Base-by-base conservation (phyloP, 1,140 invertebrate species). In the Zophobas atratus region DNA sequence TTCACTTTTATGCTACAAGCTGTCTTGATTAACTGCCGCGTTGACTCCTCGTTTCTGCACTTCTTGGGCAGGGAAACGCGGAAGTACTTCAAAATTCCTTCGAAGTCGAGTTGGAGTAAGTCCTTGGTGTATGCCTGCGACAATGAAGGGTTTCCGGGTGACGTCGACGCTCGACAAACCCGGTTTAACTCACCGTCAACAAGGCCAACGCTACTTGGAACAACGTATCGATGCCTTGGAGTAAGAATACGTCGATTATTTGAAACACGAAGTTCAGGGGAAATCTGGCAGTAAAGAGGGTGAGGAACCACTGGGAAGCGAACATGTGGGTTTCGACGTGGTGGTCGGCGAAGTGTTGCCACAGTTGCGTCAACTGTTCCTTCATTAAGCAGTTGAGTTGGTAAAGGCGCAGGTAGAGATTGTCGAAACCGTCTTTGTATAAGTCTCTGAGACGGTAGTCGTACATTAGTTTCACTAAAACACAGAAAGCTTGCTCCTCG, bases 231-330 rank as follows among this genome's bases (percentile, higher is more conserved):
- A 97, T 92, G 38, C 97, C 97, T 91, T 97, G 94, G 36, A 97
- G 89, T 3, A 99, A 90, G 87, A 99, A 99, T 41, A 99, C 92
- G 85, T 99, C 98, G 33, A 99, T 89, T 75, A 99, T 98, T 85
- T 97, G 96, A 88, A 99, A 99, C 6, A 99, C 99, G 86, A 99
- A 94, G 86, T 95, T 96, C 0, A 99, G 89, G 1, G 98, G 98
- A 88, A 99, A 99, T 85, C 99, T 95, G 8, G 98, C 98, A 1
- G 98, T 99, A 88, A 98, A 99, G 6, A 99, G 88, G 0, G 98
- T 99, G 34, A 99, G 92, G 89, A 99, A 99, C 99, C 99, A 99
- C 89, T 99, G 98, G 41, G 96, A 97, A 34, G 98, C 98, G 88
- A 97, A 99, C 98, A 99, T 99, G 88, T 99, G 98, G 71, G 97